A percentile compares a stretch with the other conserved stretches of the same genome.
Evolutionary conservation across 2,888 invertebrate genomes (phyloP).

Genomic region (Neoitamus cyanurus): DNA sequence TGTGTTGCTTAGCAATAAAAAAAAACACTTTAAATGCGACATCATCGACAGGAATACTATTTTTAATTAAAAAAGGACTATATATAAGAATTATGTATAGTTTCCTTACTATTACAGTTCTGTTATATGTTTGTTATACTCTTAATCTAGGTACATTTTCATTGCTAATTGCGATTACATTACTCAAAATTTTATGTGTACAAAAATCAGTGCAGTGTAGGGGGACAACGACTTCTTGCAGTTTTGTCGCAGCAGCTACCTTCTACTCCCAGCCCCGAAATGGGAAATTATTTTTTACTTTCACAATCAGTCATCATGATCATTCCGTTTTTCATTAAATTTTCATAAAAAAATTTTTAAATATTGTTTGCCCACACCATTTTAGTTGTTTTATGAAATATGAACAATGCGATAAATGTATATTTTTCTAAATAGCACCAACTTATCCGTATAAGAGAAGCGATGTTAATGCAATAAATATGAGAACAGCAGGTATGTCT

Average conservation of each 20-base stretch:
- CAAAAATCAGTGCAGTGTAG: constrained; percentile 30
- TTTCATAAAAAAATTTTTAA: neutral
- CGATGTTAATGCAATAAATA: neutral
- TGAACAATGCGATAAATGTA: neutral
- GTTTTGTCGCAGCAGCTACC: neutral
- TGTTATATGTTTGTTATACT: constrained; percentile 20
- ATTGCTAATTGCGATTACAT: constrained; percentile 31
- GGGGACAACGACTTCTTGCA: constrained; percentile 11
- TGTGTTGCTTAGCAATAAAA: constrained; percentile 35
- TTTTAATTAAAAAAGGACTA: constrained; percentile 18
- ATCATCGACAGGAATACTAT: constrained; percentile 29
- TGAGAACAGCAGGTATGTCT: neutral
- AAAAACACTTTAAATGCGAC: constrained; percentile 28
- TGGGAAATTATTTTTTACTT: neutral
- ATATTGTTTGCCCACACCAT: neutral
- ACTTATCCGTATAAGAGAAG: neutral
- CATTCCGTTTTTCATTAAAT: neutral
- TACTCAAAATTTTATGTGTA: constrained; percentile 25
- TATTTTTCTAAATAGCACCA: constrained; percentile 4
- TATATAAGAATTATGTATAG: constrained; percentile 24
- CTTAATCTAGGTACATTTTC: constrained; percentile 24
- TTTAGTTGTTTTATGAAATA: neutral
- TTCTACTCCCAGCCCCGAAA: neutral
- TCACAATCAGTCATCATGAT: neutral
- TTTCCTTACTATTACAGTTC: constrained; percentile 25